Evolutionary conservation across 2,797 vertebrate genomes (phyloP).

Genomic region (Diceros bicornis): DNA sequence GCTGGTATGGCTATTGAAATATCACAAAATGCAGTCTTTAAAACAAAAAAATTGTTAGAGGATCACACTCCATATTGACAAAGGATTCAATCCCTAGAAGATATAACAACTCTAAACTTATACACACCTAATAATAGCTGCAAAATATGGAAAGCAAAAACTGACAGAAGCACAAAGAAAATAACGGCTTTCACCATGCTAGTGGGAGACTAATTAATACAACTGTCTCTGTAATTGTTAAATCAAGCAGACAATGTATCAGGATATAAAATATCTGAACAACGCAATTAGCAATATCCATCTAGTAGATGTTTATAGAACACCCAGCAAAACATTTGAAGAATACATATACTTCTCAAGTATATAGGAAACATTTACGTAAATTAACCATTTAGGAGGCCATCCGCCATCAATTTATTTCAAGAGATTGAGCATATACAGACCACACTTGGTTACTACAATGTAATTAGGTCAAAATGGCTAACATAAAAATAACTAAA

Average conservation of each 20-base stretch:
- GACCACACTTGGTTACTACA: not conserved
- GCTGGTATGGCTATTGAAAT: not conserved
- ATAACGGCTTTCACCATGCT: not conserved
- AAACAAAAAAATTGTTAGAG: not conserved
- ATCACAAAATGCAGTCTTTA: not conserved
- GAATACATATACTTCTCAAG: not conserved
- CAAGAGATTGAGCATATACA: not conserved
- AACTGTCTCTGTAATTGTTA: slow-evolving; percentile 22
- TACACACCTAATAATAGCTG: not conserved
- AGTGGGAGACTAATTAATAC: slow-evolving; percentile 18
- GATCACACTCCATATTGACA: not conserved
- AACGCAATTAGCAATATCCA: slow-evolving; percentile 49
- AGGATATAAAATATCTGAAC: slow-evolving; percentile 10
- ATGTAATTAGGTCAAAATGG: slow-evolving; percentile 36
- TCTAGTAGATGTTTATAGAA: not conserved
- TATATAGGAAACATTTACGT: slow-evolving; percentile 52
- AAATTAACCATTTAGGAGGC: slow-evolving; percentile 43
- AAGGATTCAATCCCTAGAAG: not conserved
- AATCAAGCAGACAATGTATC: not conserved
- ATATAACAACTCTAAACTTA: not conserved
- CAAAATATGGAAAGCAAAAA: slow-evolving; percentile 29
- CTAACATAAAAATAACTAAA: slow-evolving; percentile 42
- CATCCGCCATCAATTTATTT: not conserved
- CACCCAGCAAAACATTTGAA: not conserved
- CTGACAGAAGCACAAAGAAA: not conserved